These are phyloP conservation scores for Semicossyphus pulcher DNA, from an alignment of 2,113 vertebrate species.

Conservation along the genomic window DNA sequence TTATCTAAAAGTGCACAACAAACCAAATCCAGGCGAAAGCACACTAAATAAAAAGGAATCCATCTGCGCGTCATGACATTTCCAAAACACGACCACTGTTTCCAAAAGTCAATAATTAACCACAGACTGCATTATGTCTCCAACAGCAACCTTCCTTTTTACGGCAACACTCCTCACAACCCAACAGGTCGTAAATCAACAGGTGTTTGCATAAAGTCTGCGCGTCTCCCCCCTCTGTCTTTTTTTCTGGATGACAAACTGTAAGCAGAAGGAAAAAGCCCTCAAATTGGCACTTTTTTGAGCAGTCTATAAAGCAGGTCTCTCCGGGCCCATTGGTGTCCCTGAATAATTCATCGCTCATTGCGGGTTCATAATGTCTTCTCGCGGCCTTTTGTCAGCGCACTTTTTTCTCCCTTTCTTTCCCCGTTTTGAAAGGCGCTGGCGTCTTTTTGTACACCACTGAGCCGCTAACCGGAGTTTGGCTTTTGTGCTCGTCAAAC, in stretches of 20 bases:
- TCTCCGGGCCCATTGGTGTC: conserved; percentile 89
- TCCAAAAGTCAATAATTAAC: conserved; percentile 56
- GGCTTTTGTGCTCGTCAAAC: conserved; percentile 95
- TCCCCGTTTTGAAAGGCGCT: conserved; percentile 96
- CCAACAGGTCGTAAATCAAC: conserved; percentile 81
- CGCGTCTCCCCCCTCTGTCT: conserved; percentile 26
- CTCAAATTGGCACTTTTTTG: conserved; percentile 86
- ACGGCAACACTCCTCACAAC: conserved; percentile 7
- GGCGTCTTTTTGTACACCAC: conserved; percentile 95
- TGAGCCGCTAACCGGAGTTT: conserved; percentile 92
- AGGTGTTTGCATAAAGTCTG: conserved; percentile 71
- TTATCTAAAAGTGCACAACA: not conserved
- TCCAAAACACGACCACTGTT: not conserved
- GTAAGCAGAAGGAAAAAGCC: conserved; percentile 75
- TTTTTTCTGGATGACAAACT: conserved; percentile 23
- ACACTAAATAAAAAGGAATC: not conserved
- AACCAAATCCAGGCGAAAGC: not conserved
- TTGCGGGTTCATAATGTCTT: conserved; percentile 99
- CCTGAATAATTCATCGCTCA: conserved; percentile 99
- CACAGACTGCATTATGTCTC: conserved; percentile 14
- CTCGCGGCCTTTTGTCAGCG: conserved; percentile 94
- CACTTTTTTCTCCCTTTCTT: conserved; percentile 97
- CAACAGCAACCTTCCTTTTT: conserved; percentile 37
- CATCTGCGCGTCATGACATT: not conserved
- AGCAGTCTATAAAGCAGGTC: conserved; percentile 92